Percentiles rank a stretch among this genome's conserved stretches.
These are phyloP conservation scores for Synergus laeviventris DNA, from an alignment of 2,888 invertebrate genomes.

Conservation along the genomic window DNA sequence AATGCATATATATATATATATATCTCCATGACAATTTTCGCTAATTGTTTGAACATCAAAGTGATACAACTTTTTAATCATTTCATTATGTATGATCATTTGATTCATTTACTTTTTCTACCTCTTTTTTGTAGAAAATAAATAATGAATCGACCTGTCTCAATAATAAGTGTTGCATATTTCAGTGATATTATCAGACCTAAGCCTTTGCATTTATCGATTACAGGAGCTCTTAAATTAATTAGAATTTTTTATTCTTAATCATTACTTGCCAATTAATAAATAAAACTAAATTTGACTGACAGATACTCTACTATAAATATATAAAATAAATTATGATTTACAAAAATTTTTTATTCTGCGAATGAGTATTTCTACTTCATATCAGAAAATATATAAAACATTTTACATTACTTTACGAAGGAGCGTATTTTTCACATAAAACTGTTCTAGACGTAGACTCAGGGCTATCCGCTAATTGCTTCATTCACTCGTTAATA, in stretches of 20 bases:
- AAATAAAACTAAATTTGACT: no score
- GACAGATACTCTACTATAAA: no score
- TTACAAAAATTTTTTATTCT: no score
- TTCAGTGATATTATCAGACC: neutral
- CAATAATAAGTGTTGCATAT: neutral
- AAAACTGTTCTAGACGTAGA: neutral
- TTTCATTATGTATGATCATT: neutral
- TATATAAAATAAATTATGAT: no score
- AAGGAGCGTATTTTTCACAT: neutral
- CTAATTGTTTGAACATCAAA: neutral
- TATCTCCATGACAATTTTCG: neutral
- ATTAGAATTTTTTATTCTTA: no score
- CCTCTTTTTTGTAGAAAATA: neutral
- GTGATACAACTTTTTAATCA: neutral
- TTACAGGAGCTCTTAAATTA: no score
- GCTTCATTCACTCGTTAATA: neutral
- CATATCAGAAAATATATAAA: neutral
- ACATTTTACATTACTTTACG: neutral
- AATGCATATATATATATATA: neutral
- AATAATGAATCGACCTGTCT: neutral
- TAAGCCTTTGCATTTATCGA: no score
- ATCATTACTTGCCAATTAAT: no score
- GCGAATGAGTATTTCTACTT: neutral
- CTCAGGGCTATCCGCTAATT: neutral
- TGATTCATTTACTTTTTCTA: neutral